A percentile compares a stretch with the other conserved stretches of the same genome.
Conservation (phyloP, 2,797 vertebrate genomes). For the Carduelis carduelis region DNA sequence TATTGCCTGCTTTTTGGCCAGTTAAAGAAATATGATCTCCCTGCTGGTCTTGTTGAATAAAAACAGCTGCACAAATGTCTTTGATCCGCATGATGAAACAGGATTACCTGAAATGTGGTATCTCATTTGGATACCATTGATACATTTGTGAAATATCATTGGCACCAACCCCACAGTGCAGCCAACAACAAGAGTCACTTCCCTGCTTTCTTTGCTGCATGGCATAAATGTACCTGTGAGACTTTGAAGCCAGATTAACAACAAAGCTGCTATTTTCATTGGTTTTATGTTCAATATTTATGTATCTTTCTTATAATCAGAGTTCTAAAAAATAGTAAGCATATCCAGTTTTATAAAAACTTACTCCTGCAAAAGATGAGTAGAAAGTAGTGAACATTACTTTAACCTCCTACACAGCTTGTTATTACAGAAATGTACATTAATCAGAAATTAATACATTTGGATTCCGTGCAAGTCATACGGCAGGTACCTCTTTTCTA, state of each 20-base stretch:
- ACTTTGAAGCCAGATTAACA: background rate
- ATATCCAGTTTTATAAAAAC: background rate
- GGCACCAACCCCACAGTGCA: background rate
- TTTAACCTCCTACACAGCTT: background rate
- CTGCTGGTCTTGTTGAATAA: background rate
- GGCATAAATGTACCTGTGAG: background rate
- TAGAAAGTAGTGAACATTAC: background rate
- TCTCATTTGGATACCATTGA: background rate
- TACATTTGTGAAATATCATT: background rate
- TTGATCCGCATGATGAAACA: background rate
- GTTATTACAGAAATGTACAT: background rate
- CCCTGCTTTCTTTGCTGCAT: background rate
- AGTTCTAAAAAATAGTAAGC: background rate
- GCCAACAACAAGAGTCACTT: background rate
- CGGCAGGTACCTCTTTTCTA: background rate
- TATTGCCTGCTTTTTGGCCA: background rate
- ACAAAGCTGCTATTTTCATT: background rate
- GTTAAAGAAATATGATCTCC: background rate
- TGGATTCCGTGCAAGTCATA: background rate
- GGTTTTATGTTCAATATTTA: background rate
- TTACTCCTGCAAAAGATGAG: background rate
- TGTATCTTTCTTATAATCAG: background rate
- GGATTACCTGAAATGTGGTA: background rate
- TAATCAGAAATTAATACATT: background rate
- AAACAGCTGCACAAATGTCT: background rate